phyloP scores from a whole-genome alignment of 1,140 invertebrate species.

The Drosophila pandora region DNA sequence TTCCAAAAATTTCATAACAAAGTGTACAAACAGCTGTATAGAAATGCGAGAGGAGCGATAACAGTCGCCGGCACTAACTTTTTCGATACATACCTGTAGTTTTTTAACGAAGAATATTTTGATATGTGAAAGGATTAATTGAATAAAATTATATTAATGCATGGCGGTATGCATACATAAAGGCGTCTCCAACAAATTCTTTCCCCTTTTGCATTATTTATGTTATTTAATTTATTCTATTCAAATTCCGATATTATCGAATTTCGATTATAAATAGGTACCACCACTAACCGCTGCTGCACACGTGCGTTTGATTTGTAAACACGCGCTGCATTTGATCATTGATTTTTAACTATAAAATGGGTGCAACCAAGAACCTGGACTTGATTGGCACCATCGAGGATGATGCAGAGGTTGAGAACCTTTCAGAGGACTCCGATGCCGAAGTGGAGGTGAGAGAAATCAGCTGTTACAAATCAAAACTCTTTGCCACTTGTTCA shows the following conservation, averaged over 20 bases:
- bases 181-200: no score
- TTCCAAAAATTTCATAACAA: constrained; percentile 72
- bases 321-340: constrained; percentile 56
- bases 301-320: constrained; percentile 68
- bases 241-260: background rate
- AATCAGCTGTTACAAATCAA: background rate
- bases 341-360: constrained; percentile 31
- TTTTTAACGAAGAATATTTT: no score
- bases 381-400: constrained; percentile 88
- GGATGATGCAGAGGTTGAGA: constrained; percentile 90
- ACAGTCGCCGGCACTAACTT: background rate
- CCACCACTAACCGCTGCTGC: constrained; percentile 27
- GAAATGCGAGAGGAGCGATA: background rate
- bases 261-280: background rate
- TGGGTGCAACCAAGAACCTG: constrained; percentile 73
- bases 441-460: constrained; percentile 90
- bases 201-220: no score
- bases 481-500: constrained; percentile 20
- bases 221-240: background rate
- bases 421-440: constrained; percentile 92
- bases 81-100: constrained; percentile 14
- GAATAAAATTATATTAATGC: no score
- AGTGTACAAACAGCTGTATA: constrained; percentile 54
- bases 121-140: no score
- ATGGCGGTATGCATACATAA: no score